A percentile compares a stretch with the other conserved stretches of the same genome.
Evolutionary conservation across 2,888 invertebrate species (phyloP).

Genomic region (Gastracanthus pulcherrimus): DNA sequence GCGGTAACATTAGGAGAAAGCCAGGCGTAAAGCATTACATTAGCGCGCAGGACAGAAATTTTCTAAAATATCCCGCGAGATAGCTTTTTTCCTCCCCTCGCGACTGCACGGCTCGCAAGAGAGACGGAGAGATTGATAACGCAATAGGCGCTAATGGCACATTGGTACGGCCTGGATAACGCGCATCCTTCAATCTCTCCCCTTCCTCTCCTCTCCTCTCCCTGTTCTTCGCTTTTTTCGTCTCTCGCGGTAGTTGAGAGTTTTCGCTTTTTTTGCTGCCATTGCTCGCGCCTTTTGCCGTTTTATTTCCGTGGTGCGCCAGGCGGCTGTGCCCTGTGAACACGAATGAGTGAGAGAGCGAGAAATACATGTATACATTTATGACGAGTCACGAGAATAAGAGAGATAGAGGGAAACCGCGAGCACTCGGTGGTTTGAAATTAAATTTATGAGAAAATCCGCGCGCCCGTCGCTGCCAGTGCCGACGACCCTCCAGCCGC

Average conservation of each 20-base stretch:
- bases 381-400: neutral
- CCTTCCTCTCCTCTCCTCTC: neutral
- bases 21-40: neutral
- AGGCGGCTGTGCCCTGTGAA: too few relatives aligned
- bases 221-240: neutral
- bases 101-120: too few relatives aligned
- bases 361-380: too few relatives aligned
- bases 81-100: too few relatives aligned
- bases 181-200: neutral
- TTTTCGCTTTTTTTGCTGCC: neutral
- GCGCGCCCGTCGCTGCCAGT: too few relatives aligned
- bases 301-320: conserved; percentile 5
- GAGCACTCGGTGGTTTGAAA: neutral
- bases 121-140: neutral
- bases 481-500: too few relatives aligned
- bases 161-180: too few relatives aligned
- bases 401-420: neutral
- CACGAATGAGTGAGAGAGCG: too few relatives aligned
- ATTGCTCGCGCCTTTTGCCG: neutral
- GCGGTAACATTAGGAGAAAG: neutral
- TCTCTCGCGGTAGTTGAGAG: too few relatives aligned
- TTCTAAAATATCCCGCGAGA: neutral
- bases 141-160: conserved; percentile 1
- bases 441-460: conserved; percentile 22
- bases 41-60: neutral